These are phyloP conservation scores for Myiozetetes cayanensis DNA, from an alignment of 2,113 vertebrate species.

Conservation along the genomic window DNA sequence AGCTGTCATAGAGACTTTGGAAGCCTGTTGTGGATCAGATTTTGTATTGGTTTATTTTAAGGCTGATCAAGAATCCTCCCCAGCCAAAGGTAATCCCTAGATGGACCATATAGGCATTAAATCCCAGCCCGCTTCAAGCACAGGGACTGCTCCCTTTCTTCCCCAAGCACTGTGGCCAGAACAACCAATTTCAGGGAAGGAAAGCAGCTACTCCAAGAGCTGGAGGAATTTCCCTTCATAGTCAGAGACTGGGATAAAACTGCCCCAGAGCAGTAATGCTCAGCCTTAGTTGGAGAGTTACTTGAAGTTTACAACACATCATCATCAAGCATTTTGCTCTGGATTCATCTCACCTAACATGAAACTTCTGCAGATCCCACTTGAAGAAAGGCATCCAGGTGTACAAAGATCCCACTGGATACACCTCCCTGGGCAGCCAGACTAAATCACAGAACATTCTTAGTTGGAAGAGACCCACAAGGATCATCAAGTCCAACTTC, in stretches of 20 bases:
- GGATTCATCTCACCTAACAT: neutral
- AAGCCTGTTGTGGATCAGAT: constrained; percentile 4
- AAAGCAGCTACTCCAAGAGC: neutral
- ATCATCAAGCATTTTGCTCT: neutral
- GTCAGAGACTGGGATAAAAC: neutral
- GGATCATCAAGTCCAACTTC: neutral
- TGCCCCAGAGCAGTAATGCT: neutral
- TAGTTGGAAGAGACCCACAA: neutral
- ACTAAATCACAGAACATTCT: neutral
- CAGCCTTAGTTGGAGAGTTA: neutral
- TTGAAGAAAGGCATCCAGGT: neutral
- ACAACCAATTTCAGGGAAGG: neutral
- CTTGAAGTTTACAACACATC: neutral
- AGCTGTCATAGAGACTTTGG: constrained; percentile 20
- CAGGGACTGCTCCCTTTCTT: neutral
- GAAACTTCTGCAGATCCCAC: neutral
- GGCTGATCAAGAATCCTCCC: neutral
- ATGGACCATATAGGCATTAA: neutral
- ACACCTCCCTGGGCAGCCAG: neutral
- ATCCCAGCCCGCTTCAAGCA: neutral
- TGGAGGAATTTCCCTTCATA: neutral
- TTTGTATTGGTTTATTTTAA: neutral
- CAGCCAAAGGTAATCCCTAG: neutral
- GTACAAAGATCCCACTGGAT: neutral
- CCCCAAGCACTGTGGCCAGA: neutral